These are phyloP conservation scores for Nomada ruficornis DNA, from an alignment of 2,888 invertebrate genomes.

Conservation along the genomic window DNA sequence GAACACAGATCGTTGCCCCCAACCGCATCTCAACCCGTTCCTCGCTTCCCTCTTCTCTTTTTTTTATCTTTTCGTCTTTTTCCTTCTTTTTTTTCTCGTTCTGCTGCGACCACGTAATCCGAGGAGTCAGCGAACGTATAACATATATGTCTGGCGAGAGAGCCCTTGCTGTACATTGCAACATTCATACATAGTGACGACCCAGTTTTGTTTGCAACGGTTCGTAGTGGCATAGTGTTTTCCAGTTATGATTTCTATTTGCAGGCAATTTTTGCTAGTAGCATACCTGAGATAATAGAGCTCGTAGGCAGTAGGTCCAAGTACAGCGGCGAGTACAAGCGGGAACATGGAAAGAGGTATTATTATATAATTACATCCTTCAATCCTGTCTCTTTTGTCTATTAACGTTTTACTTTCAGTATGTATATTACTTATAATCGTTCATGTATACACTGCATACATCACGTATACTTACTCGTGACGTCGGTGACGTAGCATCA, in stretches of 20 bases:
- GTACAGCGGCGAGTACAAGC: constrained; percentile 99
- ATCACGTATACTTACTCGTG: neutral
- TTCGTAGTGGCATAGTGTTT: constrained; percentile 72
- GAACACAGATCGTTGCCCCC: constrained; percentile 54
- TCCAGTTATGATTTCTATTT: constrained; percentile 87
- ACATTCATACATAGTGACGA: constrained; percentile 70
- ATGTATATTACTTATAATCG: constrained; percentile 54
- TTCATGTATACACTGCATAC: constrained; percentile 20
- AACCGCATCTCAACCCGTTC: constrained; percentile 31
- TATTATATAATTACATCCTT: constrained; percentile 72
- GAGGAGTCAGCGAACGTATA: constrained; percentile 34
- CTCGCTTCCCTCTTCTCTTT: neutral
- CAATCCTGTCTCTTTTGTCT: constrained; percentile 67
- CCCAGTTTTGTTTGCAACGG: constrained; percentile 67
- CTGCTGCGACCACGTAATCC: constrained; percentile 34
- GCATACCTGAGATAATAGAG: constrained; percentile 99
- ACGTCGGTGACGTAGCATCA: neutral
- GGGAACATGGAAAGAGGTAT: constrained; percentile 99
- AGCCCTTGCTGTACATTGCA: constrained; percentile 68
- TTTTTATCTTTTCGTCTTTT: constrained; percentile 1
- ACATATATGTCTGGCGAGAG: constrained; percentile 52
- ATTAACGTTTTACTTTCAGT: constrained; percentile 63
- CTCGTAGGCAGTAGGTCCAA: constrained; percentile 99
- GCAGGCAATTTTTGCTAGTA: constrained; percentile 99
- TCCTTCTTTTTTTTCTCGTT: constrained; percentile 12